Evolutionary conservation across 2,797 vertebrate species (phyloP), one percentile per base, ranked within the genome.

Genomic region (Threskiornis aethiopicus): DNA sequence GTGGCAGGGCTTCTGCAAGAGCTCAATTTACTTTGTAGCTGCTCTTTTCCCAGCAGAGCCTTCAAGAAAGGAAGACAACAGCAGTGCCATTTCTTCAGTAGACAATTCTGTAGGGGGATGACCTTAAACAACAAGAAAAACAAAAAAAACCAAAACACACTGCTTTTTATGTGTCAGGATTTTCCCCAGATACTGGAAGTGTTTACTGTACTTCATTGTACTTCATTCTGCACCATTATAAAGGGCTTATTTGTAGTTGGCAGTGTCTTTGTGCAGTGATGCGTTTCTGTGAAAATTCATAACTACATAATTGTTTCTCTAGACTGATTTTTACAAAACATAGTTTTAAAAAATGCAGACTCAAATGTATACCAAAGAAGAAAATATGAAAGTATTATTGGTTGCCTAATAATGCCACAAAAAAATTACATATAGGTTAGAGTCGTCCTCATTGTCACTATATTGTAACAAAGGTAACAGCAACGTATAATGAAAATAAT

Each of bases 81-180:
- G 49, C 28, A 75, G 13, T n/a, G 22, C 28, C 4, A 0, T 65
- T 93, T 81, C 57, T 84, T 77, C 49, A 26, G 7, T 4, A 80
- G 55, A 24, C 13, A 73, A 10, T 51, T 37, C 21, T 73, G 79
- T 55, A 54, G 46, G 21, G 41, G 18, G 2, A 25, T 46, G 51
- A 33, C 54, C 18, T 87, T 76, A 65, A 84, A 52, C 13, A 78
- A 49, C 4, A 80, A 54, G 22, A 51, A 85, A 72, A 82, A 35
- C 4, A 62, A 70, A 44, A 37, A 37, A 55, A 24, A 2, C 0
- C 0, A 0, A 54, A 91, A 16, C 19, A 26, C 8, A 31, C 2
- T 37, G 16, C 15, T 71, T 90, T 90, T 90, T 57, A 24, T 31
- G 25, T 75, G 33, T 58, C 5, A 3, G 21, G 11, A 42, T 75